Base-by-base conservation (phyloP, 2,888 invertebrate genomes). In the Hesperia comma region DNA sequence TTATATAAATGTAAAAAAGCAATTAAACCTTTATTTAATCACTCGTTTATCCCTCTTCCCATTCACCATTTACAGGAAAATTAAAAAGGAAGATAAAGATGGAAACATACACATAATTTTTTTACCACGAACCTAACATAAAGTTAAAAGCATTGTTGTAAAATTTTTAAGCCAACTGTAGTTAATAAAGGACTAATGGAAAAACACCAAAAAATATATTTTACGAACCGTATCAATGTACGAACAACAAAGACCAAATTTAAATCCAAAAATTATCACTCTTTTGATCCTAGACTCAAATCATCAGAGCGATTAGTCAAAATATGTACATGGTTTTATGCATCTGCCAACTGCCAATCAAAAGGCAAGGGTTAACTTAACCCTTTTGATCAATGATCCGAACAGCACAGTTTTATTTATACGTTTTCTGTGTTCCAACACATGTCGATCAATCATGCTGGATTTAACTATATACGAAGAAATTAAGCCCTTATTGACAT, bases 371-470 rank as follows among this genome's bases (percentile, higher is more conserved):
- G 74, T 77, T 79, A 71, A 75, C 72, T 77, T 79, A 71, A 75
- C 72, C 73, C 70, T 69, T 70, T 77, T 81, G 81, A 83, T 81
- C 83, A 79, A 79, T 76, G 80, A 80, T 79, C 80, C 78, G 67
- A 71, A 68, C 74, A 53, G 8, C 54, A 17, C 43, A 73, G 72
- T 75, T 79, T 83, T 79, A 79, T 78, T 76, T 75, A 78, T 72
- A 69, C 70, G 72, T 69, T 68, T 74, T 73, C 12, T 51, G 73
- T 78, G 74, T 76, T 80, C 79, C 75, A 77, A 79, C 76, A 80
- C 76, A 76, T 75, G 80, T 80, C 85, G 76, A 89, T 89, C 89
- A 85, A 88, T 88, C 89, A 88, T 83, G 76, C 63, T 68, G 84
- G 86, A 81, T 85, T 86, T 84, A 81, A 75, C 81, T 80, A 73